Conservation (phyloP, 92 coral and sea anemone genomes). For the Muricea muricata region DNA sequence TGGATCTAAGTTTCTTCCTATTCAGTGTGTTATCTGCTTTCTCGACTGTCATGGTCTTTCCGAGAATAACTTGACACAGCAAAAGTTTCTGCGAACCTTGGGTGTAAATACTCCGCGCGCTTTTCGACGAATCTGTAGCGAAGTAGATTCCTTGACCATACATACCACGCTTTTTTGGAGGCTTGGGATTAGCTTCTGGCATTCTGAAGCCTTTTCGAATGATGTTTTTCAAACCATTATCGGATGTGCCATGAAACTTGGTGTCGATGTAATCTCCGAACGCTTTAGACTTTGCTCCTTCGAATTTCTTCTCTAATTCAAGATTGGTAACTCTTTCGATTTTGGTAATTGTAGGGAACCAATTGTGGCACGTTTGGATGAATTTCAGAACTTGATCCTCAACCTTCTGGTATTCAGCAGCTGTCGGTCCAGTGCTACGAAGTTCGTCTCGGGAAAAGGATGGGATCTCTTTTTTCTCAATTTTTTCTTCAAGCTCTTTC, state of each 20-base stretch:
- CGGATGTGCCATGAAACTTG: constrained; percentile 45
- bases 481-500: constrained; percentile 30
- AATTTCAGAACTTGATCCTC: constrained; percentile 42
- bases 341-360: constrained; percentile 35
- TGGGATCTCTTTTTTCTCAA: neutral
- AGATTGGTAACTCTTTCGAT: constrained; percentile 44
- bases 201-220: constrained; percentile 35
- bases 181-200: constrained; percentile 39
- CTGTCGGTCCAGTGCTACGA: neutral
- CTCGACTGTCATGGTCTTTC: constrained; percentile 23
- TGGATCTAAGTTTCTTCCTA: constrained; percentile 7
- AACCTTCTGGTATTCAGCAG: constrained; percentile 43
- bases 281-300: constrained; percentile 41
- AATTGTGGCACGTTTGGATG: constrained; percentile 48
- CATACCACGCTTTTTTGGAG: constrained; percentile 37
- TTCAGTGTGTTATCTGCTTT: constrained; percentile 18
- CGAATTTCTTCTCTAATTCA: constrained; percentile 38
- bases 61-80: constrained; percentile 49
- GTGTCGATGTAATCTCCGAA: constrained; percentile 44
- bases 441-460: constrained; percentile 1
- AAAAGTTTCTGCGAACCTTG: constrained; percentile 45
- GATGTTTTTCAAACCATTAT: constrained; percentile 21
- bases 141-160: constrained; percentile 54
- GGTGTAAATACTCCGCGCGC: constrained; percentile 50
- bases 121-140: constrained; percentile 49